Evolutionary conservation across 2,113 vertebrate species (phyloP), one percentile per base, ranked within the genome.

Genomic region (Thamnophis sirtalis): DNA sequence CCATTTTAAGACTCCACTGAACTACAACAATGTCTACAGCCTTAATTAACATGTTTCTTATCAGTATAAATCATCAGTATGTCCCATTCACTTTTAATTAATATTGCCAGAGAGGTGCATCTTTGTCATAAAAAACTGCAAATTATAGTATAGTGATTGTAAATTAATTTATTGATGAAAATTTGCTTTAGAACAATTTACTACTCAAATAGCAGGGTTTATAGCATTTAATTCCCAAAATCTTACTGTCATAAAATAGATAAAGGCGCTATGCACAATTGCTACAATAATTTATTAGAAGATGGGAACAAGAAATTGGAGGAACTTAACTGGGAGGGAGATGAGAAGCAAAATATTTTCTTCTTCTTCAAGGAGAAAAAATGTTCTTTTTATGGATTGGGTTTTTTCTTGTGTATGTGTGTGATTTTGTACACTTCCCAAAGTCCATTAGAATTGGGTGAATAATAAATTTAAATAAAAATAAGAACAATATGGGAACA

Each of bases 11-110:
- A 26, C 92, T 88, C 55, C 86, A 73, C 24, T 94, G 85, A 5
- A 89, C 91, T 51, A 43, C 91, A 89, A 91, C 43, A 38, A 15
- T 51, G n/a, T 92, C 93, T 17, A 90, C 9, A 92, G 68, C 7
- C 93, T 93, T 93, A 96, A 95, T 89, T 95, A 89, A 85, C 88
- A 19, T 88, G 73, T 92, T 91, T 63, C 11, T 93, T 93, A 93
- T 86, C 50, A 86, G 63, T 91, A 91, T 80, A 87, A 92, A 91
- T 91, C 38, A 89, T 9, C 91, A 38, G 51, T 90, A 92, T 87
- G 68, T 73, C 51, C 21, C 22, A 90, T 3, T 93, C 53, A 33
- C 11, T 80, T 91, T 94, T 90, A 89, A n/a, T 90, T 93, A 80
- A 90, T n/a, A 89, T 13, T 86, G 84, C 17, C 91, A 91, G 26